Evolutionary conservation across 1,140 invertebrate species (phyloP), one percentile per base, ranked within the genome.

Genomic region (Drosophila mayri): DNA sequence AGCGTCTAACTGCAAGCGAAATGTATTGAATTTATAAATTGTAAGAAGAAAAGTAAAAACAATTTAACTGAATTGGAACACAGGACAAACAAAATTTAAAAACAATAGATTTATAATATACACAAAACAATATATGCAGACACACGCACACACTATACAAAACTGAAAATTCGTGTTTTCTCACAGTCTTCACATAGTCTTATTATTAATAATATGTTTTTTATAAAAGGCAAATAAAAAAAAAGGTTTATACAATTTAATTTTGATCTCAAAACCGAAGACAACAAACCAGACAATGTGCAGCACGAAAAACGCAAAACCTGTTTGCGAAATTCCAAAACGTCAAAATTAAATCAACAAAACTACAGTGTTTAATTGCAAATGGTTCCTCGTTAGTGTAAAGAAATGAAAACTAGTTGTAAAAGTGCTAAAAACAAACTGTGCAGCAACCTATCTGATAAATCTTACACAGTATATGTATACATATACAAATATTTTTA

Each of bases 381-480:
- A 91, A 91, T 91, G 87, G 87, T 91, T 91, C 87, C 87, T 91
- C 87, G 80, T 91, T 90, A 90, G 87, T 78, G 61, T 90, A 90
- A 90, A 90, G 47, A 76, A 68, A 46, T 71, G 44, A 72, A 72
- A 76, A 78, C 68, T 90, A 90, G 87, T 81, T 87, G 61, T 86
- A 83, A 78, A 90, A 50, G 86, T 90, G 81, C 82, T 86, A 90
- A 79, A 84, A 40, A 79, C 20, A 61, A 77, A 63, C 64, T 63
- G 61, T 78, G 73, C 73, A 76, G 58, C 59, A 58, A 72, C 44
- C 41, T 50, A 79, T 59, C 72, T 60, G 59, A 62, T 75, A 65
- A 60, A 37, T 60, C 52, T 44, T 35, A 76, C 38, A 76, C 44
- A 57, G 63, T 62, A 79, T 61, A 73, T 77, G 18, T 9, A 20